Conservation (phyloP, 2,888 invertebrate species). For the Ischnura elegans region DNA sequence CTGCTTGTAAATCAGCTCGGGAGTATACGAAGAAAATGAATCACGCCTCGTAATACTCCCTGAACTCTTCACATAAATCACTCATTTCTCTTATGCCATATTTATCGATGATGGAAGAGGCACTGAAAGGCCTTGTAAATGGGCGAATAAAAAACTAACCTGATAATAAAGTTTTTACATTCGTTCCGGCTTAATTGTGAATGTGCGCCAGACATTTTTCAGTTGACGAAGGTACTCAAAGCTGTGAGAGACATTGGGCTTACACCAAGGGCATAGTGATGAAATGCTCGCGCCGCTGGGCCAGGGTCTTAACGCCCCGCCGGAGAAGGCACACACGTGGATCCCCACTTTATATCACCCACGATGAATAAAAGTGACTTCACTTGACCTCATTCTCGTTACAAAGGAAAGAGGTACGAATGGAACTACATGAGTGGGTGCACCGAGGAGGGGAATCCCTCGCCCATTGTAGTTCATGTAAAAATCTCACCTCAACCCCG, state of each 20-base stretch:
- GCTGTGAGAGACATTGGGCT: background rate
- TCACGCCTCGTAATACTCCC: too few species aligned
- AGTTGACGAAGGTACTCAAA: constrained; percentile 30
- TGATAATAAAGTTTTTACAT: background rate
- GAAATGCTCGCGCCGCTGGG: background rate
- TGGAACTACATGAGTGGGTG: background rate
- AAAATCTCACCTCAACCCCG: constrained; percentile 39
- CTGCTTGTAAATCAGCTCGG: too few species aligned
- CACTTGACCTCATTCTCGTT: constrained; percentile 31
- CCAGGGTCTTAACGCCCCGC: background rate
- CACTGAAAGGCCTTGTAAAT: background rate
- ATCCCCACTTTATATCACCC: constrained; percentile 32
- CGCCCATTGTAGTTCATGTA: background rate
- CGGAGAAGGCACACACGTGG: background rate
- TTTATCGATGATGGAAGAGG: background rate
- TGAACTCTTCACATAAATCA: background rate
- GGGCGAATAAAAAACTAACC: background rate
- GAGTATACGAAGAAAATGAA: too few species aligned
- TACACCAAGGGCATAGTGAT: background rate
- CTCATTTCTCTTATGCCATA: background rate
- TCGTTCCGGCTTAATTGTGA: background rate
- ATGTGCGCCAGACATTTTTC: constrained; percentile 5
- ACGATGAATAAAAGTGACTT: constrained; percentile 31
- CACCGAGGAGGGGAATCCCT: background rate
- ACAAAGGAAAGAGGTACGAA: background rate